Conservation (phyloP, 2,888 invertebrate species). For the Siphlonurus alternatus region DNA sequence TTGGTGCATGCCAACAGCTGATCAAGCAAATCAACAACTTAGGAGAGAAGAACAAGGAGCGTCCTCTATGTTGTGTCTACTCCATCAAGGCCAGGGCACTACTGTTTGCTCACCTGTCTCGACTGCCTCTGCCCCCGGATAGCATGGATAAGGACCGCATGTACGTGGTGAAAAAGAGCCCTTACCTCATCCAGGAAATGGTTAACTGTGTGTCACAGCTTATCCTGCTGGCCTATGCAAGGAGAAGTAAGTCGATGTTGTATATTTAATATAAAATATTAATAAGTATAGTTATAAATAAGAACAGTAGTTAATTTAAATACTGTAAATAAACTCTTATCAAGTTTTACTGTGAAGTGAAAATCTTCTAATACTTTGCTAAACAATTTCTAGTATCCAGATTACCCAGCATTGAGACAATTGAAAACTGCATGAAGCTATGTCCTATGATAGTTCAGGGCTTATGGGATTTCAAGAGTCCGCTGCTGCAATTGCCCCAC, state of each 20-base stretch:
- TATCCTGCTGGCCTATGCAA: conserved; percentile 76
- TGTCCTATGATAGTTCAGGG: conserved; percentile 96
- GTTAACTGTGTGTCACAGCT: conserved; percentile 89
- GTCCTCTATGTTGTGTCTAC: conserved; percentile 80
- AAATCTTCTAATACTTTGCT: no score
- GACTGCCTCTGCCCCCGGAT: conserved; percentile 56
- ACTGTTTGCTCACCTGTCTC: conserved; percentile 87
- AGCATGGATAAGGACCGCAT: conserved; percentile 73
- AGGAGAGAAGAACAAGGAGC: conserved; percentile 91
- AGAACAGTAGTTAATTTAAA: no score
- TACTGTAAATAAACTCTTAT: no score
- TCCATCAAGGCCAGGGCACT: conserved; percentile 82
- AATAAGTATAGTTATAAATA: no score
- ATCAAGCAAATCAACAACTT: conserved; percentile 82
- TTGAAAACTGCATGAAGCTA: conserved; percentile 95
- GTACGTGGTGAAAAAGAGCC: conserved; percentile 74
- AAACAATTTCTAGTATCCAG: conserved; percentile 63
- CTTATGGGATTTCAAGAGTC: conserved; percentile 88
- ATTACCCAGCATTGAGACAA: conserved; percentile 77
- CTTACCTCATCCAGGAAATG: conserved; percentile 94
- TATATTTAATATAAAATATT: no score
- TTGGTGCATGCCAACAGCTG: conserved; percentile 43
- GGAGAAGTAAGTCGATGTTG: conserved; percentile 54
- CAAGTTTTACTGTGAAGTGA: no score
- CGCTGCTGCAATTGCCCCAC: conserved; percentile 86